Percentiles rank a stretch among this genome's conserved stretches.
Evolutionary conservation across 2,113 vertebrate genomes (phyloP).

Genomic region (Suncus etruscus): DNA sequence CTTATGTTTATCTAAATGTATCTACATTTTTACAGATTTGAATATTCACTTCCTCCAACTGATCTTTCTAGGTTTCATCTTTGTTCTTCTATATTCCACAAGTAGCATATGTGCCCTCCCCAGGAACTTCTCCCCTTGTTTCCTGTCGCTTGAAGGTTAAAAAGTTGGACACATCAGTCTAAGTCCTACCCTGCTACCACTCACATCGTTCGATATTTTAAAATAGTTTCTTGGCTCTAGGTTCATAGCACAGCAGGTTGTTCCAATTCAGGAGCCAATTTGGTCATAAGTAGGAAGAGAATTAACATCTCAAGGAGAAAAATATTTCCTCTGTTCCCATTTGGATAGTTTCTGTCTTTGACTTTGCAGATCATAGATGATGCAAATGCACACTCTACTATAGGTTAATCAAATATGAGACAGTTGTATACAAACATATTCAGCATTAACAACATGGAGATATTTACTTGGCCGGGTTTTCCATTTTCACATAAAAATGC

Average conservation of each 20-base stretch:
- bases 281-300: constrained; percentile 50
- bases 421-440: constrained; percentile 75
- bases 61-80: neutral
- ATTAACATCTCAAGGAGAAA: constrained; percentile 48
- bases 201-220: neutral
- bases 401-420: constrained; percentile 79
- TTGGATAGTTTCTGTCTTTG: constrained; percentile 40
- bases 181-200: neutral
- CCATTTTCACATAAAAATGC: constrained; percentile 98
- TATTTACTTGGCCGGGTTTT: constrained; percentile 96
- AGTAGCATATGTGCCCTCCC: neutral
- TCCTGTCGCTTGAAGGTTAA: neutral
- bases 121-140: neutral
- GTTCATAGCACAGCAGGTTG: neutral
- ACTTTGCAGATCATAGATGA: constrained; percentile 60
- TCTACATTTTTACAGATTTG: constrained; percentile 42
- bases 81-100: neutral
- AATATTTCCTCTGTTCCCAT: constrained; percentile 33
- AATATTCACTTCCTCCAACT: constrained; percentile 10
- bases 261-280: constrained; percentile 50
- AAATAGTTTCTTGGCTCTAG: constrained; percentile 52
- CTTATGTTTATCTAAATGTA: constrained; percentile 48
- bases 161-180: no score
- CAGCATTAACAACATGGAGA: constrained; percentile 76
- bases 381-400: constrained; percentile 43